These are phyloP conservation scores for Caenorhabditis zanzibari DNA, from an alignment of 2,888 invertebrate genomes.

Conservation along the genomic window DNA sequence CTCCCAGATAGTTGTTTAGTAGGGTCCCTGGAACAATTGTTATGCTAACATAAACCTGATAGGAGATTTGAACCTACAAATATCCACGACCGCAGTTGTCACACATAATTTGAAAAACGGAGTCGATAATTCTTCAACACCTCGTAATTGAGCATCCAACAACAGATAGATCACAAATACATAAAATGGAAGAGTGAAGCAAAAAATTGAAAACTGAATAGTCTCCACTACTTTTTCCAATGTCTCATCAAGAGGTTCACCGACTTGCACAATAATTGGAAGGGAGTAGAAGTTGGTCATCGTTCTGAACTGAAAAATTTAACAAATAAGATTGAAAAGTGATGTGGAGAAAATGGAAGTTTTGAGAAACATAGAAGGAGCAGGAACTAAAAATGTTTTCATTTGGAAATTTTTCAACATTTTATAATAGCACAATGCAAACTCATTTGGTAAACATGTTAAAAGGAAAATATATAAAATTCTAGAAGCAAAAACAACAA, in stretches of 20 bases:
- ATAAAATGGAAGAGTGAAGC: constrained; percentile 60
- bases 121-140: constrained; percentile 45
- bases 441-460: no score
- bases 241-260: constrained; percentile 49
- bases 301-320: no score
- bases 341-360: no score
- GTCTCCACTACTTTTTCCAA: constrained; percentile 47
- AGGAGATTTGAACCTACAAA: constrained; percentile 53
- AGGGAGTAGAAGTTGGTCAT: constrained; percentile 43
- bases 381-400: no score
- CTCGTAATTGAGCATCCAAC: constrained; percentile 45
- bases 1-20: constrained; percentile 52
- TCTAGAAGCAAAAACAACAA: no score
- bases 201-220: constrained; percentile 47
- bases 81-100: constrained; percentile 56
- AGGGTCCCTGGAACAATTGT: constrained; percentile 61
- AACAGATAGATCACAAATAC: constrained; percentile 34
- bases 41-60: no score
- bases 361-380: no score
- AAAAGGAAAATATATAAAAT: no score
- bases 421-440: no score
- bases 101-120: constrained; percentile 66
- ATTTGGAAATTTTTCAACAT: no score
- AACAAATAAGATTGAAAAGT: no score
- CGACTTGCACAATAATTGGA: constrained; percentile 21